Evolutionary conservation across 2,888 invertebrate species (phyloP).

Genomic region (Melanophora roralis): DNA sequence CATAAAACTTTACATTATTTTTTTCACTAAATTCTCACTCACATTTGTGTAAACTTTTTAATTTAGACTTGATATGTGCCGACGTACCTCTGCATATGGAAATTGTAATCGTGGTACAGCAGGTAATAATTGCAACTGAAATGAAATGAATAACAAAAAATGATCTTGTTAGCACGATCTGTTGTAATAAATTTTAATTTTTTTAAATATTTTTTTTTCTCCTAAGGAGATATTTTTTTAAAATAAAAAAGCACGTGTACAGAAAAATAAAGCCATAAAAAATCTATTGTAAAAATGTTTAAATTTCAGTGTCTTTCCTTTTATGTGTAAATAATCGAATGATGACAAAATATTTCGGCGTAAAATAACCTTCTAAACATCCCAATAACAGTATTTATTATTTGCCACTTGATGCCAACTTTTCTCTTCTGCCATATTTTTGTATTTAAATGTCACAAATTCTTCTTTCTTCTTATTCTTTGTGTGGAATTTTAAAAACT

Average conservation of each 20-base stretch:
- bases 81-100: slow-evolving; percentile 95
- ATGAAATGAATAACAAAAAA: slow-evolving; percentile 26
- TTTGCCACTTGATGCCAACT: too few relatives aligned
- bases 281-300: slow-evolving; percentile 51
- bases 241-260: slow-evolving; percentile 38
- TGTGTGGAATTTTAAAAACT: too few relatives aligned
- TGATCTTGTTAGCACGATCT: slow-evolving; percentile 51
- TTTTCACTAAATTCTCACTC: slow-evolving; percentile 24
- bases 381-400: background rate
- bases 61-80: slow-evolving; percentile 98
- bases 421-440: too few relatives aligned
- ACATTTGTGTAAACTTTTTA: slow-evolving; percentile 50
- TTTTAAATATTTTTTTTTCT: slow-evolving; percentile 7
- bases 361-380: slow-evolving; percentile 30
- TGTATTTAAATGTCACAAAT: too few relatives aligned
- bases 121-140: slow-evolving; percentile 82
- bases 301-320: slow-evolving; percentile 27
- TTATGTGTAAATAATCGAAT: slow-evolving; percentile 52
- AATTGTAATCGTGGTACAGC: slow-evolving; percentile 98
- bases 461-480: too few relatives aligned
- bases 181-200: slow-evolving; percentile 43
- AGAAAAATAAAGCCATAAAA: slow-evolving; percentile 4
- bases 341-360: slow-evolving; percentile 13
- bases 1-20: too few relatives aligned
- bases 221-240: background rate